Evolutionary conservation across 2,797 vertebrate genomes (phyloP), one percentile per base, ranked within the genome.

Genomic region (Scomberomorus guttatus): DNA sequence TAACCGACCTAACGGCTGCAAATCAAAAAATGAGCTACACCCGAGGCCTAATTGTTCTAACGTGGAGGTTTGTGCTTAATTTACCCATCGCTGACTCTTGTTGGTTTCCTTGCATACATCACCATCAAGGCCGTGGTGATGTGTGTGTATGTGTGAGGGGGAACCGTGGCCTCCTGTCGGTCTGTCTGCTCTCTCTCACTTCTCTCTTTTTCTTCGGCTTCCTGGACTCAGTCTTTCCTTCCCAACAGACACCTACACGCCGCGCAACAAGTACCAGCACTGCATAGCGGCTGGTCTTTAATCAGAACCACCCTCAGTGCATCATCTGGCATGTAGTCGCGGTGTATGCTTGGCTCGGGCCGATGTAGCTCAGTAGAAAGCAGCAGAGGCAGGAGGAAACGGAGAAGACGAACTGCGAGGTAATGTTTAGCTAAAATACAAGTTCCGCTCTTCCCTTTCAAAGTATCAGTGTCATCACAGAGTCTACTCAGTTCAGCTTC

Each of bases 21-120:
- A 8, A 58, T 3, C 0, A 17, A 20, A n/a, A 64, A 3, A 5
- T 2, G 5, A 14, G 5, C 0, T n/a, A n/a, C 42, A 50, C 15
- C 20, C 1, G 4, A 2, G 0, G 22, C 20, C 4, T 11, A 0
- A 24, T 8, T 7, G 6, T 52, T 22, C 17, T 32, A 44, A 82
- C 14, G 56, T 86, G 57, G 4, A 80, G 12, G 11, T 39, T 37
- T 25, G 48, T 58, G 64, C 34, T 70, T 79, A 60, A 82, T 95
- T 98, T 98, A 99, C 98, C 98, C 98, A 98, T 99, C 98, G 97
- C 97, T 97, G 97, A 97, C 97, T 98, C 97, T 98, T 96, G 98
- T 89, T 96, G 97, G 97, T 98, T 99, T 99, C 97, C 98, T 98
- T 96, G 97, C 97, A 99, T 99, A 98, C 98, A 98, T 98, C 97